phyloP scores from a whole-genome alignment of 2,113 vertebrate species.

The Nyctereutes procyonoides region DNA sequence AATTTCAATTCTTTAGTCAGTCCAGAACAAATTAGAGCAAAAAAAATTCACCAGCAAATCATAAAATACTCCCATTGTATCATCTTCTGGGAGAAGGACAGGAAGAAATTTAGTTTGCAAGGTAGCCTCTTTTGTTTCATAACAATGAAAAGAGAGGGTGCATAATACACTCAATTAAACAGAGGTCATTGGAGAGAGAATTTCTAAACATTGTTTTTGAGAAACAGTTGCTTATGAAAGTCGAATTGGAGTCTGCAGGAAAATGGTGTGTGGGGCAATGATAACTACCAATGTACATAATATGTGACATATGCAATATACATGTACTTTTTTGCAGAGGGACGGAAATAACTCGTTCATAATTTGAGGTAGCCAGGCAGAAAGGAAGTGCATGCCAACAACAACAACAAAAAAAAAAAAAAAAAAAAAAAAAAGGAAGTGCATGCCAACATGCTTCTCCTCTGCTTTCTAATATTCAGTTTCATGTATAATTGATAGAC shows the following conservation, averaged over 20 bases:
- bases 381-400: slow-evolving; percentile 60
- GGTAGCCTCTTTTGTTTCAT: neutral
- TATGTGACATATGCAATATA: slow-evolving; percentile 24
- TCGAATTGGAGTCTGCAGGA: neutral
- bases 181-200: neutral
- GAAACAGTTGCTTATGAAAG: slow-evolving; percentile 55
- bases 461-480: slow-evolving; percentile 73
- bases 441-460: slow-evolving; percentile 47
- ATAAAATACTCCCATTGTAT: neutral
- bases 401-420: too few relatives aligned
- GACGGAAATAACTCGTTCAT: slow-evolving; percentile 63
- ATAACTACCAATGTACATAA: slow-evolving; percentile 56
- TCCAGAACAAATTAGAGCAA: slow-evolving; percentile 27
- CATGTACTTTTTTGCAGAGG: neutral
- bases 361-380: slow-evolving; percentile 68
- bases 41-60: neutral
- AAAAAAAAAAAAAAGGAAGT: too few relatives aligned
- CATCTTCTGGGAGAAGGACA: neutral
- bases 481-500: slow-evolving; percentile 82
- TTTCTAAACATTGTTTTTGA: neutral
- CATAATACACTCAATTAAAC: neutral
- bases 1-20: slow-evolving; percentile 3
- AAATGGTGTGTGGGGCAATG: slow-evolving; percentile 1
- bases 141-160: neutral
- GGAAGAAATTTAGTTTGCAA: neutral